Evolutionary conservation across 2,888 invertebrate species (phyloP).

Genomic region (Rhamphomyia laevipes): DNA sequence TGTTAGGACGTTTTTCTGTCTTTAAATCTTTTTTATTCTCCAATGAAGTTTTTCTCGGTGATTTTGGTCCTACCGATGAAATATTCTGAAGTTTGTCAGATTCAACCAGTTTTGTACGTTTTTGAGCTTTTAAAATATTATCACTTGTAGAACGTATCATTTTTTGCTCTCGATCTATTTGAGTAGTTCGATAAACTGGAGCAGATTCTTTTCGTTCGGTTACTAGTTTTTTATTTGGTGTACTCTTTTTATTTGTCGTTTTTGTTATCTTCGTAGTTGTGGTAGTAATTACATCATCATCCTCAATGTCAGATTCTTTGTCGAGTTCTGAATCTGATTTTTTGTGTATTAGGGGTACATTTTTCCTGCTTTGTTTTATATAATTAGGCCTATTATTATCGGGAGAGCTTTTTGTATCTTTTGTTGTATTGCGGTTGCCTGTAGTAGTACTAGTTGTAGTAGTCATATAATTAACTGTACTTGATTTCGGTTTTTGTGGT

Average conservation of each 20-base stretch:
- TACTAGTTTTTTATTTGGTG: conserved; percentile 28
- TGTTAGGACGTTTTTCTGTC: conserved; percentile 29
- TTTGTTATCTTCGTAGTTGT: conserved; percentile 2
- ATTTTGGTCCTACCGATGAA: conserved; percentile 12
- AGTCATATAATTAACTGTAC: conserved; percentile 1
- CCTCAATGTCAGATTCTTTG: conserved; percentile 5
- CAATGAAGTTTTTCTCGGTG: conserved; percentile 8
- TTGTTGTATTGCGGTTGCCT: background rate
- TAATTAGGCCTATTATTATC: background rate
- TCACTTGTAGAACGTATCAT: conserved; percentile 47
- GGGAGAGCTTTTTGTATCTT: background rate
- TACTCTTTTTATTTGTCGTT: conserved; percentile 7
- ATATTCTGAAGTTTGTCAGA: conserved; percentile 20
- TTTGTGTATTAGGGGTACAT: background rate
- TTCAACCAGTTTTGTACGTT: conserved; percentile 19
- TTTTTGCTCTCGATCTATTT: conserved; percentile 38
- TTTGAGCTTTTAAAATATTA: conserved; percentile 40
- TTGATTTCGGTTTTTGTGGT: conserved; percentile 13
- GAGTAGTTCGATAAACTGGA: conserved; percentile 36
- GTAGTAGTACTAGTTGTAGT: background rate
- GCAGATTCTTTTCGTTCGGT: conserved; percentile 36
- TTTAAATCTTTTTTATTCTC: conserved; percentile 12
- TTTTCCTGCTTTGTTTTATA: background rate
- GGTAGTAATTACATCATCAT: conserved; percentile 5
- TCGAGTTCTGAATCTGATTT: background rate